A percentile compares a stretch with the other conserved stretches of the same genome.
Evolutionary conservation across 92 coral and sea anemone species (phyloP).

Genomic region (Desmophyllum pertusum): DNA sequence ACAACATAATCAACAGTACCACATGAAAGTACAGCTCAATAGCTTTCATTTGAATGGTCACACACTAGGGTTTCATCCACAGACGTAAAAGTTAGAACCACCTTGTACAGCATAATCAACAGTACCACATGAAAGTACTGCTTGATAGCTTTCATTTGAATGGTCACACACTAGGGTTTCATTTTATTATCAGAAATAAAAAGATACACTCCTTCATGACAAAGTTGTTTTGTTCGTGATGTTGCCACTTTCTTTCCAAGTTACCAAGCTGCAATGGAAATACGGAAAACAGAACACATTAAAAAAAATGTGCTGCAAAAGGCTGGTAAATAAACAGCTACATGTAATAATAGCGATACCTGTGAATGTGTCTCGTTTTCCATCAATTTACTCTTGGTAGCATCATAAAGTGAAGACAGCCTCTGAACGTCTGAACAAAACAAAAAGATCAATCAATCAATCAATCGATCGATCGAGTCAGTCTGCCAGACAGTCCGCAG

Average conservation of each 20-base stretch:
- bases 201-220: conserved; percentile 99
- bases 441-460: not conserved
- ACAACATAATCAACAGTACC: too few species aligned
- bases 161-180: not conserved
- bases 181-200: not conserved
- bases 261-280: conserved; percentile 79
- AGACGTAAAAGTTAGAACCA: conserved; percentile 8
- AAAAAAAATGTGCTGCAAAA: not conserved
- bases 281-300: not conserved
- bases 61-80: conserved; percentile 7
- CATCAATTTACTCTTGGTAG: conserved; percentile 82
- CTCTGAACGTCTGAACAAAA: conserved; percentile 72
- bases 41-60: too few species aligned
- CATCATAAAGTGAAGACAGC: conserved; percentile 77
- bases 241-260: conserved; percentile 96
- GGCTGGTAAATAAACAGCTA: not conserved
- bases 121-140: not conserved
- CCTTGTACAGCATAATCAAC: conserved; percentile 8
- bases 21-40: too few species aligned
- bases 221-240: conserved; percentile 96
- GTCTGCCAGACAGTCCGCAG: not conserved
- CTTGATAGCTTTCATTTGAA: too few species aligned
- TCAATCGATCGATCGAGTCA: not conserved
- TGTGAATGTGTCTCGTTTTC: conserved; percentile 97
- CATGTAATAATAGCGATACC: conserved; percentile 36